Conservation (phyloP, 2,797 vertebrate genomes). For the Columba guinea region DNA sequence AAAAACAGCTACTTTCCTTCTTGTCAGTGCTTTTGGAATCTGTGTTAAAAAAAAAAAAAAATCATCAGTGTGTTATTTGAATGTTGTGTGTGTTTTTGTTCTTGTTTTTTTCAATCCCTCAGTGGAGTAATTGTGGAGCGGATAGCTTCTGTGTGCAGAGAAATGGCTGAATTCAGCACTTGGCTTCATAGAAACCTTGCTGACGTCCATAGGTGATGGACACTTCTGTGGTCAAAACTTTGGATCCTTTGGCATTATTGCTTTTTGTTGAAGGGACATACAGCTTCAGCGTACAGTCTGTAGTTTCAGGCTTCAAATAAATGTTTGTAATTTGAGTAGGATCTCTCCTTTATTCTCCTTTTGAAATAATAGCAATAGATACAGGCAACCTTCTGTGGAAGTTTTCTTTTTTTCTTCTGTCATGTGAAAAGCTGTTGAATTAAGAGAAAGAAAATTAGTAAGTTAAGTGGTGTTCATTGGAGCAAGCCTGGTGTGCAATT, state of each 20-base stretch:
- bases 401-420: not conserved
- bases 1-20: not conserved
- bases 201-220: not conserved
- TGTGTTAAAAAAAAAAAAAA: not conserved
- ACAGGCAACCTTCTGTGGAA: not conserved
- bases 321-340: not conserved
- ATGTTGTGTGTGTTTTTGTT: not conserved
- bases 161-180: not conserved
- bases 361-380: not conserved
- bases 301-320: not conserved
- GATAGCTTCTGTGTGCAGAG: not conserved
- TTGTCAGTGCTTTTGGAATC: constrained; percentile 28
- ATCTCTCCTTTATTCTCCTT: not conserved
- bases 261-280: not conserved
- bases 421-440: not conserved
- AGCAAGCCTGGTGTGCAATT: not conserved
- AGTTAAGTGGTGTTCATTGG: not conserved
- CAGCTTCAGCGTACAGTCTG: not conserved
- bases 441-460: not conserved
- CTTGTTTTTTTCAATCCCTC: not conserved
- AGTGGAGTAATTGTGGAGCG: not conserved
- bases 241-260: not conserved
- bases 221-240: not conserved
- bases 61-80: not conserved
- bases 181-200: not conserved